Evolutionary conservation across 2,797 vertebrate genomes (phyloP).

Genomic region (Chloroceryle inda): DNA sequence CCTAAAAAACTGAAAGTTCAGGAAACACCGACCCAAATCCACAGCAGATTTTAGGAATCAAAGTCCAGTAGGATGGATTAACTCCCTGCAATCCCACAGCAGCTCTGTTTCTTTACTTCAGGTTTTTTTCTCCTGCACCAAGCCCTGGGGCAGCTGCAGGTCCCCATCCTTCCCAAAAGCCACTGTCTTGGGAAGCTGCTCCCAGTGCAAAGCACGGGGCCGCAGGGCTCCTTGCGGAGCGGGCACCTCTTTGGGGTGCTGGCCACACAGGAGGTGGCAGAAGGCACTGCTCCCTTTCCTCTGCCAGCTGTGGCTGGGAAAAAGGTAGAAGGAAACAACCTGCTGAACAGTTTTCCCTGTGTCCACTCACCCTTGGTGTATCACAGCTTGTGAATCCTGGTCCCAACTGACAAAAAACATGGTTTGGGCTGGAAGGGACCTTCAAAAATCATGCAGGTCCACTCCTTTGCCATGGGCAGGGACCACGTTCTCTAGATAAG

Average conservation of each 20-base stretch:
- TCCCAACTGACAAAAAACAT: accelerated
- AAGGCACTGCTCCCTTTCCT: background rate
- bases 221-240: accelerated
- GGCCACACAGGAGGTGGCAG: background rate
- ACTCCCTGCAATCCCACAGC: background rate
- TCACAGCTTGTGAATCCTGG: background rate
- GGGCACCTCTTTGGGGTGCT: accelerated
- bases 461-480: accelerated
- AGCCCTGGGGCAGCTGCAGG: background rate
- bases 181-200: background rate
- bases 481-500: background rate
- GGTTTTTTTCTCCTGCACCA: background rate
- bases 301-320: background rate
- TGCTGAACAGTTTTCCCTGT: accelerated
- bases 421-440: background rate
- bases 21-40: background rate
- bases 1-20: background rate
- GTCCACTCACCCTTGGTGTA: background rate
- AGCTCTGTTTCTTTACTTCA: background rate
- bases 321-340: background rate
- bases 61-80: background rate
- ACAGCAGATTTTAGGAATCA: background rate
- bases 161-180: background rate
- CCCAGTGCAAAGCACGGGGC: accelerated
- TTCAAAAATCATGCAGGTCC: background rate